These are phyloP conservation scores for Phocoena sinus DNA, from an alignment of 2,113 vertebrate genomes.

Conservation along the genomic window DNA sequence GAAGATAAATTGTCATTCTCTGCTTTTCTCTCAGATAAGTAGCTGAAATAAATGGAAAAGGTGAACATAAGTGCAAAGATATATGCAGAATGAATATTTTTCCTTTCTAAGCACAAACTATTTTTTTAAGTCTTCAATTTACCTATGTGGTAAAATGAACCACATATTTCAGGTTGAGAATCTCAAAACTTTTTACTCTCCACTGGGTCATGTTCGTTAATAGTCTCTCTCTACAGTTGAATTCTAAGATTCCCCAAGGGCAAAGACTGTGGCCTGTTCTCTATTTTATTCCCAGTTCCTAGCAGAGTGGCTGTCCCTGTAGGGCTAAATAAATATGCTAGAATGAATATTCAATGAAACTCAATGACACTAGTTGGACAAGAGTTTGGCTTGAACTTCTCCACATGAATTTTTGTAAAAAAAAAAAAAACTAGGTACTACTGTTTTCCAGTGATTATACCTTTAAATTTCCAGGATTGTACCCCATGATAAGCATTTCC, in stretches of 20 bases:
- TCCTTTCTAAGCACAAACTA: background rate
- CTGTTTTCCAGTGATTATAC: background rate
- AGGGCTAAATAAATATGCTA: background rate
- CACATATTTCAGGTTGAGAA: slow-evolving; percentile 1
- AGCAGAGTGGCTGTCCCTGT: background rate
- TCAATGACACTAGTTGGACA: background rate
- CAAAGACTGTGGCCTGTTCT: background rate
- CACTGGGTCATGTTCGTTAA: background rate
- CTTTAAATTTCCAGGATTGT: background rate
- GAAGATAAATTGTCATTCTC: background rate
- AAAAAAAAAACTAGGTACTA: background rate
- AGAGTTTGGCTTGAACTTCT: background rate
- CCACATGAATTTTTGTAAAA: background rate
- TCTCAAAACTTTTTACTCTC: background rate
- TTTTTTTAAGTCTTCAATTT: background rate
- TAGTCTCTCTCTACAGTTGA: background rate
- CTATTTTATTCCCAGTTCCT: background rate
- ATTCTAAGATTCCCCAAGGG: background rate
- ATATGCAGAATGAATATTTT: background rate
- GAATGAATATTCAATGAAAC: background rate
- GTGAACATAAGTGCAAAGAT: background rate
- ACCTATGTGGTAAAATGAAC: background rate
- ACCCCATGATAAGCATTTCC: background rate
- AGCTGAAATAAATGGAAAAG: background rate
- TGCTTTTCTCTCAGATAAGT: background rate